These are phyloP conservation scores for Meloidogyne floridensis DNA, from an alignment of 1,140 invertebrate species.

Conservation along the genomic window DNA sequence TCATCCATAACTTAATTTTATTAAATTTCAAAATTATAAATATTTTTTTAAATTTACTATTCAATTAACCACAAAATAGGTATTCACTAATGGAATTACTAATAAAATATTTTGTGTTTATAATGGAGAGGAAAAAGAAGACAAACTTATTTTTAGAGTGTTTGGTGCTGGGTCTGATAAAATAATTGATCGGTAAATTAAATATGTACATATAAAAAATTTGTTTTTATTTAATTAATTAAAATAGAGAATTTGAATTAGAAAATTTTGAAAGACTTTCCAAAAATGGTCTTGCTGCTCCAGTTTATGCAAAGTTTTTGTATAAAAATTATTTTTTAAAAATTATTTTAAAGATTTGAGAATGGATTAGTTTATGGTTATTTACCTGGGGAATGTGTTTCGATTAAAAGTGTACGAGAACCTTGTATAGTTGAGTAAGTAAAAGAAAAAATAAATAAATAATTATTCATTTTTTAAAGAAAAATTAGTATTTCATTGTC, in stretches of 20 bases:
- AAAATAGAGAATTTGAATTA: constrained; percentile 50
- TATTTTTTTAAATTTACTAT: background rate
- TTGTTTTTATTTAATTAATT: constrained; percentile 9
- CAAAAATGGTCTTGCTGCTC: constrained; percentile 78
- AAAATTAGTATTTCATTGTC: constrained; percentile 80
- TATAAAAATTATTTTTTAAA: background rate
- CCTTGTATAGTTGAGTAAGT: constrained; percentile 70
- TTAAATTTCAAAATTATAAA: background rate
- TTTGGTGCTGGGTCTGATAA: constrained; percentile 91
- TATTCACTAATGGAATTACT: constrained; percentile 91
- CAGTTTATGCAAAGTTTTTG: constrained; percentile 76
- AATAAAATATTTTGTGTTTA: constrained; percentile 83
- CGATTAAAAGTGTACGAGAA: constrained; percentile 74
- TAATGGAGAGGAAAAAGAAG: constrained; percentile 69
- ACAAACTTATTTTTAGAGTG: constrained; percentile 82
- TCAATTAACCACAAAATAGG: constrained; percentile 68
- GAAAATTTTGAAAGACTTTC: constrained; percentile 73
- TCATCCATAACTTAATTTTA: background rate
- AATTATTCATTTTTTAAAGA: constrained; percentile 38
- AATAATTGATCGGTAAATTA: constrained; percentile 80
- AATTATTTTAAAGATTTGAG: constrained; percentile 73
- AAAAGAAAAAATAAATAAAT: background rate
- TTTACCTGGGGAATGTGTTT: constrained; percentile 80
- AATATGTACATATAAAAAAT: constrained; percentile 66
- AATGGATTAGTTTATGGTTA: constrained; percentile 94